These are phyloP conservation scores for Hemibagrus wyckioides DNA, from an alignment of 2,113 vertebrate species.

Conservation along the genomic window DNA sequence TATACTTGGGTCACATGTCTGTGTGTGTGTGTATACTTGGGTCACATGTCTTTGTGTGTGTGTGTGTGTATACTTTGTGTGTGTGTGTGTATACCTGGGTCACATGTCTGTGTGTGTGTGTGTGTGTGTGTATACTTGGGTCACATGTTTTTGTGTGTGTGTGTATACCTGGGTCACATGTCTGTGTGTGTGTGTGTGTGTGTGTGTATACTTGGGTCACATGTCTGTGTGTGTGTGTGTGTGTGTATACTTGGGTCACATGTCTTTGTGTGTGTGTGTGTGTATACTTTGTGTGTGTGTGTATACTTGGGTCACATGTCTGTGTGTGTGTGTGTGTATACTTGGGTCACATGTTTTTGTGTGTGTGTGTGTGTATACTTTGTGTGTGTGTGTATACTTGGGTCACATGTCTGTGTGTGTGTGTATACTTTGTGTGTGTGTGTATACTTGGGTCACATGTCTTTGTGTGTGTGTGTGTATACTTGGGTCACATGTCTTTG, in stretches of 20 bases:
- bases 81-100: too few relatives aligned
- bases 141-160: slow-evolving; percentile 23
- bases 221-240: slow-evolving; percentile 26
- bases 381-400: not conserved
- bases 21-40: not conserved
- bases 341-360: too few relatives aligned
- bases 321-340: slow-evolving; percentile 42
- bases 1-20: too few relatives aligned
- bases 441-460: too few relatives aligned
- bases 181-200: not conserved
- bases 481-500: not conserved
- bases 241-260: too few relatives aligned
- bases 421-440: slow-evolving; percentile 26
- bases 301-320: not conserved
- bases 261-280: too few relatives aligned
- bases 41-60: slow-evolving; percentile 11
- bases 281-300: not conserved
- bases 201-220: not conserved
- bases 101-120: too few relatives aligned
- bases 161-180: too few relatives aligned
- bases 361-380: too few relatives aligned
- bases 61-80: slow-evolving; percentile 30
- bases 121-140: not conserved
- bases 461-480: not conserved
- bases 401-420: slow-evolving; percentile 12